phyloP scores from a whole-genome alignment of 2,113 vertebrate genomes.

The Dipodomys stephensi region DNA sequence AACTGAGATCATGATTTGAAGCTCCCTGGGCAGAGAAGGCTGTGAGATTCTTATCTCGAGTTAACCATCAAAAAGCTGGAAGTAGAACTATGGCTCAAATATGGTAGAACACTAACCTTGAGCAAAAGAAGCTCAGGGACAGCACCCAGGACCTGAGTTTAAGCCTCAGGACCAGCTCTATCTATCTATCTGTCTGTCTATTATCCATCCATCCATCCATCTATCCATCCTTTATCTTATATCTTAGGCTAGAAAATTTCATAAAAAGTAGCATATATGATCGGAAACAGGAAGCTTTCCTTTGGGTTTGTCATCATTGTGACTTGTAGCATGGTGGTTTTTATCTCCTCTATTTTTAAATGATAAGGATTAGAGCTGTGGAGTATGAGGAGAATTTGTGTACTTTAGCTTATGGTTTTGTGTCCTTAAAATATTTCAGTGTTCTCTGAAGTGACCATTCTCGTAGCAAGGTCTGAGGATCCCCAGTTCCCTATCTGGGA shows the following conservation, averaged over 20 bases:
- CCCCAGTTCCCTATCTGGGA: background rate
- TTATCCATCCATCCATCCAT: too few relatives aligned
- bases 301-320: background rate
- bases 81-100: too few relatives aligned
- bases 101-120: too few relatives aligned
- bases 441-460: background rate
- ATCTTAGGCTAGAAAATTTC: background rate
- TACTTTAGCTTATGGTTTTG: background rate
- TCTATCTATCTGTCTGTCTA: too few relatives aligned
- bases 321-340: background rate
- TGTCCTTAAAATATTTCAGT: background rate
- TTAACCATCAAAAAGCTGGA: too few relatives aligned
- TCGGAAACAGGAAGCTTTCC: background rate
- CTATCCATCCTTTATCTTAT: background rate
- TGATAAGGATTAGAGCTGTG: too few relatives aligned
- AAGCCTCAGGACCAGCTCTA: too few relatives aligned
- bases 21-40: too few relatives aligned
- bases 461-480: background rate
- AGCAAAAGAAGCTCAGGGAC: too few relatives aligned
- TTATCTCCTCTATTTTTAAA: accelerated
- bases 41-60: too few relatives aligned
- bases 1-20: too few relatives aligned
- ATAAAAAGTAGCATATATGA: accelerated
- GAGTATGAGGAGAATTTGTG: background rate
- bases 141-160: too few relatives aligned